A percentile compares a stretch with the other conserved stretches of the same genome.
These are phyloP conservation scores for Streptopelia turtur DNA, from an alignment of 2,797 vertebrate species.

Conservation along the genomic window DNA sequence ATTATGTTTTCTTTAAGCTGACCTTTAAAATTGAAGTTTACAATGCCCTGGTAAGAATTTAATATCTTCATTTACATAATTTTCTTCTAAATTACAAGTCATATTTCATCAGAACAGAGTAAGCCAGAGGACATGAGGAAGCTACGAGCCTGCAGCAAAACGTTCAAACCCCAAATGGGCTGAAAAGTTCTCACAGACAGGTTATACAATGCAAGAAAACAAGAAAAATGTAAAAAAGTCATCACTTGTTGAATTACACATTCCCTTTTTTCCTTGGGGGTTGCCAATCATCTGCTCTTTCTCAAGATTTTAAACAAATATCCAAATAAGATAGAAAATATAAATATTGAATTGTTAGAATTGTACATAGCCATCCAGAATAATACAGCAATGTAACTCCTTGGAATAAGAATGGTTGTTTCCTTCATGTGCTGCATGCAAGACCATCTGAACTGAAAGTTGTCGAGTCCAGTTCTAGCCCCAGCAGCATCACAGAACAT, in stretches of 20 bases:
- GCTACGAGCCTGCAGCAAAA: slow-evolving; percentile 27
- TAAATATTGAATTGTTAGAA: not conserved
- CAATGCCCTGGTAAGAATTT: slow-evolving; percentile 45
- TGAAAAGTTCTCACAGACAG: slow-evolving; percentile 4
- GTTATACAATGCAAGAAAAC: slow-evolving; percentile 6
- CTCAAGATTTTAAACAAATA: not conserved
- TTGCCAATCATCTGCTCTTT: not conserved
- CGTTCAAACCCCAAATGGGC: not conserved
- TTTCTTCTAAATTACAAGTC: slow-evolving; percentile 58
- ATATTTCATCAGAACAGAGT: slow-evolving; percentile 24
- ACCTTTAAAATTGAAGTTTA: slow-evolving; percentile 64
- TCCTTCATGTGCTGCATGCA: not conserved
- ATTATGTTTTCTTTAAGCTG: slow-evolving; percentile 21
- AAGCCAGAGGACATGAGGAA: slow-evolving; percentile 21
- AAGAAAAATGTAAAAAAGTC: not conserved
- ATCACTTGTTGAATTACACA: not conserved
- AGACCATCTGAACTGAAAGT: not conserved
- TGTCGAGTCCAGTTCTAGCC: slow-evolving; percentile 5
- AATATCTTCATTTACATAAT: slow-evolving; percentile 54
- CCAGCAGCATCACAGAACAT: slow-evolving; percentile 48
- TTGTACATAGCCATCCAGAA: not conserved
- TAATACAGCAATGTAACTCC: not conserved
- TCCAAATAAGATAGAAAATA: not conserved
- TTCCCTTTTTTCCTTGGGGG: not conserved
- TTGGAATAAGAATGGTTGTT: not conserved